Base-by-base conservation (phyloP, 2,797 vertebrate species). In the Enoplosus armatus region DNA sequence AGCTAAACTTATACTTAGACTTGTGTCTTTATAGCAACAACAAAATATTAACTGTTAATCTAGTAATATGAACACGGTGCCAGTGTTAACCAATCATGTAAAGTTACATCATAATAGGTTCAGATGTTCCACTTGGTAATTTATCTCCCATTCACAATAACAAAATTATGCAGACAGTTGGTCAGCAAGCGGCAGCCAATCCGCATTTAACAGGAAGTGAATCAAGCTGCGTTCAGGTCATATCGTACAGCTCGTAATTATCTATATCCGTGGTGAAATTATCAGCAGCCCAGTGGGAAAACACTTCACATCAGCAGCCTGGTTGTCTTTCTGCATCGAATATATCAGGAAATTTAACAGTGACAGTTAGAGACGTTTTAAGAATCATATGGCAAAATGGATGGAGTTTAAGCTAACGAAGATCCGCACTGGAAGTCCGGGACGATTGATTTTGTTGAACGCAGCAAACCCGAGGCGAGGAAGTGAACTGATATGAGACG, bases 201-300 rank as follows among this genome's bases (percentile, higher is more conserved):
- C 58, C 8, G 18, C 31, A 12, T 18, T 20, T 29, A 63, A 31
- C 3, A 60, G 58, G 63, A 70, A 63, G 50, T 69, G 45, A 8
- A 2, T 3, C 4, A 47, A 14, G 75, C 0, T 33, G 78, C 72
- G 0, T 82, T 79, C 51, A 70, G 0, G 5, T 1, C 0, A 22
- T 55, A 18, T 3, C 7, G 3, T 15, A 12, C 0, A 35, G 6
- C 16, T 31, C 58, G 58, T 41, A 48, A n/a, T 12, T 37, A 18
- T 3, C 0, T 2, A 5, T 0, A 27, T 24, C 2, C 9, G 0
- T n/a, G 0, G 24, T 35, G 7, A 41, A 24, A 11, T 20, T 2
- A 5, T 3, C 4, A 29, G 8, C 4, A 22, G 5, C 4, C 2
- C 2, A 33, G 2, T 3, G 0, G 4, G 37, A 27, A 59, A 11